Evolutionary conservation across 2,113 vertebrate genomes (phyloP).

Genomic region (Laterallus jamaicensis): DNA sequence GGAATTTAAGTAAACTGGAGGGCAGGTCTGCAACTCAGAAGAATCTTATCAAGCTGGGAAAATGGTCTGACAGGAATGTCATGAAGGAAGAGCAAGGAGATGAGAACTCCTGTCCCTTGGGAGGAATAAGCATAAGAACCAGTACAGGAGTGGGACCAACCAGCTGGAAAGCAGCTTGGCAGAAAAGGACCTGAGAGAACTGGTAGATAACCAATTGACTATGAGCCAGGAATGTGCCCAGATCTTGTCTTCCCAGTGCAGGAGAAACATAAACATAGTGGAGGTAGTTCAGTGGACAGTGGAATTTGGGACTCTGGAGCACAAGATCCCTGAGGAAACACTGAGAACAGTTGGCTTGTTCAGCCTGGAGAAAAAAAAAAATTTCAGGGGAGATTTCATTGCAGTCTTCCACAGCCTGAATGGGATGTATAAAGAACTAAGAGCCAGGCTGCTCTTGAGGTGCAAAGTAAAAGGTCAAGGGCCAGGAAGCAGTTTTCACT

Average conservation of each 20-base stretch:
- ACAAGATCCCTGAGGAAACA: not conserved
- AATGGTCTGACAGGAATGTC: not conserved
- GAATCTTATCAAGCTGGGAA: not conserved
- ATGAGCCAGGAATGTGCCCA: not conserved
- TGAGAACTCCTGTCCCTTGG: not conserved
- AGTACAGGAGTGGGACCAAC: not conserved
- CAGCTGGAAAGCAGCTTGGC: not conserved
- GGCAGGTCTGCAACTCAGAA: not conserved
- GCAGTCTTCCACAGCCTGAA: not conserved
- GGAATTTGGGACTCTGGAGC: not conserved
- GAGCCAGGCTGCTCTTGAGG: not conserved
- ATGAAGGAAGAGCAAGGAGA: not conserved
- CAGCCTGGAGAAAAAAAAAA: not conserved
- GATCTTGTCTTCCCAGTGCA: not conserved
- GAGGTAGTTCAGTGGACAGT: not conserved
- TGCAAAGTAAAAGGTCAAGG: not conserved
- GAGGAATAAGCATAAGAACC: not conserved
- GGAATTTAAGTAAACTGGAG: not conserved
- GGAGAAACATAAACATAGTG: not conserved
- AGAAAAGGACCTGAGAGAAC: not conserved
- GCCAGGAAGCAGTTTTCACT: not conserved
- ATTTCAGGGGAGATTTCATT: not conserved
- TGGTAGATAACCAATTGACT: not conserved
- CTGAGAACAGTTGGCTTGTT: not conserved
- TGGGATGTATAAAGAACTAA: not conserved